Evolutionary conservation across 2,797 vertebrate genomes (phyloP).

Genomic region (Bucorvus abyssinicus): DNA sequence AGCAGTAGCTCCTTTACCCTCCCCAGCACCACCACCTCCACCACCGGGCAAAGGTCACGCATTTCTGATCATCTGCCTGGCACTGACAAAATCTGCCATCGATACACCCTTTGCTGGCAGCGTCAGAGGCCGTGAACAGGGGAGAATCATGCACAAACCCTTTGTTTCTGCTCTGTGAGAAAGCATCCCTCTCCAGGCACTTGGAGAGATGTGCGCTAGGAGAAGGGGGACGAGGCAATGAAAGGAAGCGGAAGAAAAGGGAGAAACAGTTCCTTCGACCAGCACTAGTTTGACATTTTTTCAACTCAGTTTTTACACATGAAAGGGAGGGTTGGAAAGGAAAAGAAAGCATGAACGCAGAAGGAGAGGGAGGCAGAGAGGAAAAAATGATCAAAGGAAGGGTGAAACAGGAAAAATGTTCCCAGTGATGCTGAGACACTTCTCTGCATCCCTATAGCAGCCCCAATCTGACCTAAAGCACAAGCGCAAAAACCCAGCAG

Average conservation of each 20-base stretch:
- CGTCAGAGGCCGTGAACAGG: background rate
- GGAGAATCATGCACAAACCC: background rate
- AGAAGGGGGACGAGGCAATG: background rate
- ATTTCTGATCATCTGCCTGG: background rate
- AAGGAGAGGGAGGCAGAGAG: slow-evolving; percentile 30
- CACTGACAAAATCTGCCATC: background rate
- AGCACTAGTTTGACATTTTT: slow-evolving; percentile 37
- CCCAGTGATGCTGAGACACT: background rate
- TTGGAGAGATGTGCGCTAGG: background rate
- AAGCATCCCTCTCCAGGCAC: background rate
- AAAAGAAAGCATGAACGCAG: slow-evolving; percentile 47
- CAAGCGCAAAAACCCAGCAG: background rate
- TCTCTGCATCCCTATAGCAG: background rate
- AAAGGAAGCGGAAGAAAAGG: slow-evolving; percentile 17
- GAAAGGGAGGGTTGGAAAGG: slow-evolving; percentile 17
- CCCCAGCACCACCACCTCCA: background rate
- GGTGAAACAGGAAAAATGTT: slow-evolving; percentile 22
- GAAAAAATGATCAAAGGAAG: slow-evolving; percentile 30
- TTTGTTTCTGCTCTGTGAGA: background rate
- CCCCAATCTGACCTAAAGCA: background rate
- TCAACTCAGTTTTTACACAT: slow-evolving; percentile 37
- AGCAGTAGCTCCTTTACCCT: background rate
- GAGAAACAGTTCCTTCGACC: slow-evolving; percentile 49
- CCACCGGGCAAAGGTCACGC: background rate
- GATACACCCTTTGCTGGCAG: background rate